Evolutionary conservation across 2,797 vertebrate species (phyloP).

Genomic region (Alauda arvensis): DNA sequence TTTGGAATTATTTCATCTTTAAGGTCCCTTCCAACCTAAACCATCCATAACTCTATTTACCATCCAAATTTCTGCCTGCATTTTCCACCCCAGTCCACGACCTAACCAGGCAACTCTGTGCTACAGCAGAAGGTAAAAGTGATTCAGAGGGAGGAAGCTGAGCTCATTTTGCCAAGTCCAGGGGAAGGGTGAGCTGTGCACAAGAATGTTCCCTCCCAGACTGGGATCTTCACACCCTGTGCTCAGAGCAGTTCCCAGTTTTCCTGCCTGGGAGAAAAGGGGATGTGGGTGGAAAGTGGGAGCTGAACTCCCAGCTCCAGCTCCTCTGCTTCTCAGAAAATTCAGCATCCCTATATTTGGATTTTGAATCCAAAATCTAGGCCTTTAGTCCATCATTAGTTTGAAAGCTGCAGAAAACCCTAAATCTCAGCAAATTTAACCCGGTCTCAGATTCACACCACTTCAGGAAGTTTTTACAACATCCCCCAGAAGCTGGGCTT

Average conservation of each 20-base stretch:
- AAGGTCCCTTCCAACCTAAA: background rate
- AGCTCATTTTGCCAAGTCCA: slow-evolving; percentile 16
- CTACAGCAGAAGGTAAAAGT: background rate
- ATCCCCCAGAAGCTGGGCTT: background rate
- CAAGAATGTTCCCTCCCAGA: background rate
- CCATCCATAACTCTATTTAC: background rate
- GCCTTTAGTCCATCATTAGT: background rate
- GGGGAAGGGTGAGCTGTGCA: slow-evolving; percentile 35
- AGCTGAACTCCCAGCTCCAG: background rate
- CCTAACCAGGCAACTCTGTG: background rate
- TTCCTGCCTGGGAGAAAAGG: background rate
- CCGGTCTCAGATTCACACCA: background rate
- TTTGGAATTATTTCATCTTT: background rate
- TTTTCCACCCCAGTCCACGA: background rate
- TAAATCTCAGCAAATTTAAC: background rate
- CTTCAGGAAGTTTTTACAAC: background rate
- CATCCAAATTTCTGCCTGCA: background rate
- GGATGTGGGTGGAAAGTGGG: background rate
- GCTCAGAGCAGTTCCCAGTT: background rate
- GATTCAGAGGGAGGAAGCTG: slow-evolving; percentile 7
- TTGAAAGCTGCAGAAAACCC: background rate
- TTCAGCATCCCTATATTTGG: background rate
- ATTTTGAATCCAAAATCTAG: background rate
- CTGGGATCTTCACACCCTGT: background rate
- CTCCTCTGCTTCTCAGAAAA: background rate